Evolutionary conservation across 2,797 vertebrate species (phyloP), one percentile per base, ranked within the genome.

Genomic region (Siniperca obscura): DNA sequence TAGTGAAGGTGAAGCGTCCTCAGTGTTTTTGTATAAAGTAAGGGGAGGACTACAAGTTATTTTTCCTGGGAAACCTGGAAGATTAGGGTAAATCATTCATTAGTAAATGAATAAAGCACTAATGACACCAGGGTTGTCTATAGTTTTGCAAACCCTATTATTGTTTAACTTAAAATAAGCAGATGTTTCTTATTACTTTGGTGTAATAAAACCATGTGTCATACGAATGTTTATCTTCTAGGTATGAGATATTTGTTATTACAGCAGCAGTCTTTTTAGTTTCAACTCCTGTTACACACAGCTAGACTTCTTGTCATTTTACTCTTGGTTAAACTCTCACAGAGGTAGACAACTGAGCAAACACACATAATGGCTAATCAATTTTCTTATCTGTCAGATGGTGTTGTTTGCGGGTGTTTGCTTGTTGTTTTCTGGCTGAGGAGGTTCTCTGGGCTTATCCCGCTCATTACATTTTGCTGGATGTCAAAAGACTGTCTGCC

Each of bases 371-470:
- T 83, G 55, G 68, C 81, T 86, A 86, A 91, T 90, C 88, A 75
- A 76, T 90, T 92, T 85, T 85, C 79, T 84, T 79, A 86, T 92
- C 87, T 87, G 86, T 93, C 89, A 86, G 70, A 80, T 75, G 76
- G 84, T 71, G 74, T 85, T 87, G 83, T 88, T 85, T 73, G 77
- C 59, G 42, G 70, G 27, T 11, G 71, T 81, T 61, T 67, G 76
- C 55, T 69, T 75, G 78, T 76, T 76, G 56, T 83, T 90, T 88
- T 83, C 69, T 79, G 69, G 62, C 70, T 82, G 83, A 89, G 59
- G 83, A 88, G 75, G 44, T 89, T 89, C 85, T 82, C 67, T 27
- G 9, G 53, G 73, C 64, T 90, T 82, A 76, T 87, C 76, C 82
- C 53, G 66, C 81, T 82, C 46, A 50, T 89, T 91, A 76, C 74